Evolutionary conservation across 2,113 vertebrate genomes (phyloP), one percentile per base, ranked within the genome.

Genomic region (Hippolais icterina): DNA sequence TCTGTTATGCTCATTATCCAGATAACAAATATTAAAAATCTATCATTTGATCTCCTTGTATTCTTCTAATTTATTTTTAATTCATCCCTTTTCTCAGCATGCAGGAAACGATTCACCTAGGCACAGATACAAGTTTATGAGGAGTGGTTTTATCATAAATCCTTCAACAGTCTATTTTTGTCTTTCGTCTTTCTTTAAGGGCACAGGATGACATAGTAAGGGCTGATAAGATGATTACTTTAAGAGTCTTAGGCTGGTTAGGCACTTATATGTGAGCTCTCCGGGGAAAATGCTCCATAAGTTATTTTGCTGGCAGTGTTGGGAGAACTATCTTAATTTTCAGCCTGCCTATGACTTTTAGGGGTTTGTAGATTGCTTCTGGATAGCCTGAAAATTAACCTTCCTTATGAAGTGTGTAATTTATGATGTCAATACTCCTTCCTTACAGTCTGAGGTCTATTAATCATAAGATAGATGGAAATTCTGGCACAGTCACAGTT

Each of bases 201-300:
- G 56, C 0, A 0, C 31, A n/a, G 22, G 31, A 72, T 82, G 57
- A 76, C 66, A 64, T 0, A 44, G 53, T 37, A 44, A 87, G 65
- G 72, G 29, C 87, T 91, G 35, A 4, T 81, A 87, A 96, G 83
- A 74, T 49, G 70, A 91, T 93, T 91, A 87, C 81, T 89, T 37
- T 83, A 93, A 87, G 82, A 86, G 37, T 37, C 54, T 94, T 89
- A 72, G 63, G 46, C 50, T 72, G 65, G 13, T 70, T 59, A 65
- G 77, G 44, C 78, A 71, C 56, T 65, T 88, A 28, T 1, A 14
- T 35, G 42, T 53, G 57, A 91, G 41, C 31, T 76, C 81, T 64
- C 69, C 19, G 15, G 37, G 37, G 46, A 82, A 72, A 87, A 65
- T 39, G 19, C 65, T 68, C 14, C 1, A 0, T 5, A 49, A 66